Percentiles rank a stretch among this genome's conserved stretches.
These are phyloP conservation scores for Microctenopoma lineatum DNA, from an alignment of 2,797 vertebrate genomes.

Conservation along the genomic window DNA sequence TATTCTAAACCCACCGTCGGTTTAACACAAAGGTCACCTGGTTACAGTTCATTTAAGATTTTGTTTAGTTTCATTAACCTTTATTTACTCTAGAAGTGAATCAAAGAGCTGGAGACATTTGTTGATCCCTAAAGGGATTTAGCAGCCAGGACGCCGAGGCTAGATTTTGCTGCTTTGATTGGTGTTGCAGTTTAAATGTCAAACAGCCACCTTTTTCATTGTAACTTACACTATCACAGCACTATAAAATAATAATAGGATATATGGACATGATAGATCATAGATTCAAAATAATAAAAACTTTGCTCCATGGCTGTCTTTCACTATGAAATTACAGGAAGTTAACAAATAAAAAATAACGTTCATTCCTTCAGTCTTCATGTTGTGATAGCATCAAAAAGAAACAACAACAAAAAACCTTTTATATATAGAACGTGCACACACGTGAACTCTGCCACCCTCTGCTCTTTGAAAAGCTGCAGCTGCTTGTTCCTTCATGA, in stretches of 20 bases:
- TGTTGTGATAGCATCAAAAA: background rate
- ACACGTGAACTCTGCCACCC: constrained; percentile 19
- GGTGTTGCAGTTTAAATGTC: constrained; percentile 35
- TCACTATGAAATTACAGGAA: background rate
- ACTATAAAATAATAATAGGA: constrained; percentile 1
- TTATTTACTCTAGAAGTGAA: constrained; percentile 35
- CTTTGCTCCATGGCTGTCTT: background rate
- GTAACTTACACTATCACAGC: background rate
- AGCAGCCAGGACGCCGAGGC: constrained; percentile 1
- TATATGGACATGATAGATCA: background rate
- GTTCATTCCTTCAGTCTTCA: background rate
- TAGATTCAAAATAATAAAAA: background rate
- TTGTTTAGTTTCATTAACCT: constrained; percentile 38
- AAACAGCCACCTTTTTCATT: constrained; percentile 18
- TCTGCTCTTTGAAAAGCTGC: constrained; percentile 27
- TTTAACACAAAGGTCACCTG: constrained; percentile 39
- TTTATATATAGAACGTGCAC: constrained; percentile 8
- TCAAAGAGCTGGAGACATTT: constrained; percentile 32
- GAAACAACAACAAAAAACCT: background rate
- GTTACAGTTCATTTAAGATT: constrained; percentile 32
- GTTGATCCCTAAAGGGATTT: constrained; percentile 50
- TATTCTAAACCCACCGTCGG: constrained; percentile 21
- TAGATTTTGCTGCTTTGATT: constrained; percentile 33
- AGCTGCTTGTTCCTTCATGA: constrained; percentile 25
- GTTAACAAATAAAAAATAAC: background rate